Base-by-base conservation (phyloP, 2,888 invertebrate genomes). In the Philhelius pedissequus region DNA sequence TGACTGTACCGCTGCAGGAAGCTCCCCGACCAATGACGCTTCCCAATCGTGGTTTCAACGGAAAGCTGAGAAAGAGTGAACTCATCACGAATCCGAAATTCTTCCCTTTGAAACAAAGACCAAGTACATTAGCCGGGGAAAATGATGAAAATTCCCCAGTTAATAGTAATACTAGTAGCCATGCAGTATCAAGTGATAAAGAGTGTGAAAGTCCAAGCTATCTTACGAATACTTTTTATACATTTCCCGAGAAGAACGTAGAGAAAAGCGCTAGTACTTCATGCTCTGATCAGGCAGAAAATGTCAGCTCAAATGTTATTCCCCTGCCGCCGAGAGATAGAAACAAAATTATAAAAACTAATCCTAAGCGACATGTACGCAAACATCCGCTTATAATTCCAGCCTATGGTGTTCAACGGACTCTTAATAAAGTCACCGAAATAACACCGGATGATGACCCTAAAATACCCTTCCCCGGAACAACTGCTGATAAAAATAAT, bases 351-450 rank as follows among this genome's bases (percentile, higher is more conserved):
- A 91, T 94, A n/a, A 92, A 94, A 80, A 91, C 92, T 0, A 92
- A 93, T 87, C 93, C 94, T 9, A 94, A 95, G 88, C 92, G 96
- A 13, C 96, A 96, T 89, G 95, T 96, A 74, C 92, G 97, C 43
- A 97, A 96, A 89, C 95, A 96, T 92, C 96, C 97, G 0, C 92
- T 97, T 40, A 94, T 96, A 64, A 95, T 96, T 87, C 96, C 96
- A 3, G 93, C 93, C 4, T 93, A 93, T 20, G 94, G 94, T 3
- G 90, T 94, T 2, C 94, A 94, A 86, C 91, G 94, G 45, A 94
- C 94, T 0, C 88, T 94, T 1, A 94, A 94, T 70, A 94, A 94
- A 88, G 93, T 94, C 86, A 91, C 90, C 4, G 91, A 90, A 13
- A 89, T 91, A 2, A 91, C 92, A 9, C 92, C 92, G 11, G 92